Evolutionary conservation across 2,888 invertebrate species (phyloP).

Genomic region (Agrotis segetum): DNA sequence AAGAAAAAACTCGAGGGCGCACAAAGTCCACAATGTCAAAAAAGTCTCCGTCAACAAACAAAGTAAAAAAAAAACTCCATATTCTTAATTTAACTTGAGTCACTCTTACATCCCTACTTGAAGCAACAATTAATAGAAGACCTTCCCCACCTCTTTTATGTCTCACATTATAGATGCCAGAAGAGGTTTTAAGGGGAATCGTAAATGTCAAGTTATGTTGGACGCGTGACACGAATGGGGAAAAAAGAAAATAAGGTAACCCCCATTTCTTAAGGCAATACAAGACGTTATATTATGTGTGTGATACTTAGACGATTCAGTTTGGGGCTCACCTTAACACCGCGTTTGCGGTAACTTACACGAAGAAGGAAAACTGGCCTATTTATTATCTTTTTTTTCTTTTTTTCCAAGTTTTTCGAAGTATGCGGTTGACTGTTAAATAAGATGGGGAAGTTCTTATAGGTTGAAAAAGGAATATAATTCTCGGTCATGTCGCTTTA

Average conservation of each 20-base stretch:
- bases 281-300: constrained; percentile 78
- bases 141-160: constrained; percentile 48
- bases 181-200: constrained; percentile 55
- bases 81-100: constrained; percentile 91
- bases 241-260: constrained; percentile 81
- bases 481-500: constrained; percentile 6
- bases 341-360: constrained; percentile 85
- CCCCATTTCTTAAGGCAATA: constrained; percentile 86
- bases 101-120: constrained; percentile 89
- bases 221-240: constrained; percentile 82
- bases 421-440: constrained; percentile 53
- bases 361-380: constrained; percentile 71
- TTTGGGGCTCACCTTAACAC: constrained; percentile 85
- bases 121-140: constrained; percentile 70
- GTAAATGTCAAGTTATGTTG: constrained; percentile 73
- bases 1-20: constrained; percentile 79
- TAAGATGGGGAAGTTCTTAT: constrained; percentile 52
- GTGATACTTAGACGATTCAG: constrained; percentile 82
- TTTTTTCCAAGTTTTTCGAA: constrained; percentile 39
- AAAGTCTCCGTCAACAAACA: constrained; percentile 90
- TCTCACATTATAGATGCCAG: constrained; percentile 28
- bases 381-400: constrained; percentile 65
- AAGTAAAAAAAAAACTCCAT: constrained; percentile 87
- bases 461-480: constrained; percentile 16
- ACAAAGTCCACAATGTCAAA: constrained; percentile 90